A percentile compares a stretch with the other conserved stretches of the same genome.
Conservation (phyloP, 1,140 invertebrate genomes). For the Philopotamus ludificatus region DNA sequence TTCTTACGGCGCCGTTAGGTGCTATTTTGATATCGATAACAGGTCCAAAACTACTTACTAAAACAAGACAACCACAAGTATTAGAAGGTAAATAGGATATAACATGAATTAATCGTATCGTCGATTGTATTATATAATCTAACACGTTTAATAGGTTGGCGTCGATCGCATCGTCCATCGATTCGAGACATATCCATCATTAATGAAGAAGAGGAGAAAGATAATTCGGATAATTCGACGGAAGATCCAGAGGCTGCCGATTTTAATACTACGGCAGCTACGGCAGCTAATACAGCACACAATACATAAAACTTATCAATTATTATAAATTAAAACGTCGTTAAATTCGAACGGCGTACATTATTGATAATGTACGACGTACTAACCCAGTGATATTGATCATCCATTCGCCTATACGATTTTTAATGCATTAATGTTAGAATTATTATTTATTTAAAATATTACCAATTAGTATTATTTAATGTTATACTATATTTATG, state of each 20-base stretch:
- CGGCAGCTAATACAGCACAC: too few relatives aligned
- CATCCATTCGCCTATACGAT: too few relatives aligned
- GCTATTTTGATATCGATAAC: constrained; percentile 82
- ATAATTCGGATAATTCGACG: constrained; percentile 56
- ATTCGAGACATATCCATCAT: constrained; percentile 82
- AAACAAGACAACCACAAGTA: constrained; percentile 62
- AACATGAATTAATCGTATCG: not conserved
- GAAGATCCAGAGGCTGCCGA: not conserved
- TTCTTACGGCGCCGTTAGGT: constrained; percentile 87
- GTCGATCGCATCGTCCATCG: constrained; percentile 71
- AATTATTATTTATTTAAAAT: too few relatives aligned
- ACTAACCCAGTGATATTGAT: too few relatives aligned
- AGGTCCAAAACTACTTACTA: constrained; percentile 76
- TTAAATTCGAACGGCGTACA: too few relatives aligned
- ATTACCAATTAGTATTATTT: too few relatives aligned
- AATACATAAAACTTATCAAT: too few relatives aligned
- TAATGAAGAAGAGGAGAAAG: constrained; percentile 66
- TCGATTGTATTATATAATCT: constrained; percentile 16
- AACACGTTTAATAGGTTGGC: constrained; percentile 61
- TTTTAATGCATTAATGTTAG: too few relatives aligned
- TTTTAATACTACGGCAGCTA: constrained; percentile 14
- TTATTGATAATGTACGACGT: too few relatives aligned
- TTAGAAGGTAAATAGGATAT: constrained; percentile 54
- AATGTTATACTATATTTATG: too few relatives aligned
- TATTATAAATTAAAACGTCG: too few relatives aligned